These are phyloP conservation scores for Drosophila longiperda DNA, from an alignment of 2,888 invertebrate genomes.

Conservation along the genomic window DNA sequence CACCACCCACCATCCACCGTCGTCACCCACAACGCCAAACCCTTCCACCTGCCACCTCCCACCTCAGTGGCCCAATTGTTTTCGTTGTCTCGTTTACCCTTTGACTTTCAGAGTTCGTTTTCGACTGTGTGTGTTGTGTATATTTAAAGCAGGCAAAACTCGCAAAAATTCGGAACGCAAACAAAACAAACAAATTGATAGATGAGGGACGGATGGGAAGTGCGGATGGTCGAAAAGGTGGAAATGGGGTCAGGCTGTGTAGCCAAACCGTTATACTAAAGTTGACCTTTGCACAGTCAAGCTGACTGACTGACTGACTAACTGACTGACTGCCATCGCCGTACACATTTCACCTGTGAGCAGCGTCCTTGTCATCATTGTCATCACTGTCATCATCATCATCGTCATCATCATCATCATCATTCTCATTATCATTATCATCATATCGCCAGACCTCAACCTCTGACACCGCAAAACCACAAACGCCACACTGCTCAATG, in stretches of 20 bases:
- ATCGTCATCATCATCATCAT: slow-evolving; percentile 12
- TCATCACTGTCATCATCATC: slow-evolving; percentile 32
- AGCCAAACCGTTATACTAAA: slow-evolving; percentile 63
- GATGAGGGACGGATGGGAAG: not conserved
- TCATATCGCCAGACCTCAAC: slow-evolving; percentile 11
- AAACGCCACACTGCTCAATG: slow-evolving; percentile 4
- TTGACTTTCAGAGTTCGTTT: slow-evolving; percentile 69
- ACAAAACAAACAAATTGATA: slow-evolving; percentile 60
- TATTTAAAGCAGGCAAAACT: slow-evolving; percentile 62
- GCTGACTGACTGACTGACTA: slow-evolving; percentile 40
- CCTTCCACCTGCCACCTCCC: not conserved
- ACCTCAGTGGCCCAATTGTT: slow-evolving; percentile 51
- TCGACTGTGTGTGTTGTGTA: slow-evolving; percentile 46
- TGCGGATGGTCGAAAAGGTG: slow-evolving; percentile 1
- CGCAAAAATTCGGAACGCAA: slow-evolving; percentile 69
- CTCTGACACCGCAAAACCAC: not conserved
- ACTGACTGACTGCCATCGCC: slow-evolving; percentile 29
- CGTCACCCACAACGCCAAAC: not conserved
- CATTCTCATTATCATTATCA: slow-evolving; percentile 35
- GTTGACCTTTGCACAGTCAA: slow-evolving; percentile 58
- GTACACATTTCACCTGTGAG: slow-evolving; percentile 45
- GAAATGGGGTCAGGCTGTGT: slow-evolving; percentile 12
- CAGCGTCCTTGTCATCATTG: slow-evolving; percentile 66
- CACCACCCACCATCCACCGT: not conserved
- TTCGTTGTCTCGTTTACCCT: slow-evolving; percentile 72